phyloP scores from a whole-genome alignment of 1,140 invertebrate genomes.

The Aphaenogaster floridana region DNA sequence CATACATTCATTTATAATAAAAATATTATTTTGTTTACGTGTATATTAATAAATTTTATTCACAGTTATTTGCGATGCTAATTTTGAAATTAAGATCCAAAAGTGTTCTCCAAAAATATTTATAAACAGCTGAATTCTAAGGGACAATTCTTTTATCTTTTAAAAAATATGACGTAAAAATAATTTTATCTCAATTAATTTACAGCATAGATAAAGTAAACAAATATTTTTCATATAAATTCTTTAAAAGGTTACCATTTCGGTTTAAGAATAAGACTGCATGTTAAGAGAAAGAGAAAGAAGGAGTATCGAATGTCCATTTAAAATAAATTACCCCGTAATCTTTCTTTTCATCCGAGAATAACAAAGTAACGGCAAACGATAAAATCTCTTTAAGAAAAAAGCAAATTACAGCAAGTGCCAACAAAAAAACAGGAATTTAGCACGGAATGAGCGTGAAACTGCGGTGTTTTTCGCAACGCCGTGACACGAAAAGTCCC shows the following conservation, averaged over 20 bases:
- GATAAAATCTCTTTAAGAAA: conserved; percentile 1
- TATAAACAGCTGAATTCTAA: not conserved
- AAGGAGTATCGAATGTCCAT: not conserved
- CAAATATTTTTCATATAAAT: not conserved
- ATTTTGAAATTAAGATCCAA: not conserved
- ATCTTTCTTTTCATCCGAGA: not conserved
- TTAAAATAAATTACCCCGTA: not conserved
- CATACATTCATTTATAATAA: not conserved
- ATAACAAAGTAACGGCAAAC: not conserved
- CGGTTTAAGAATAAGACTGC: not conserved
- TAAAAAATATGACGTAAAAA: not conserved
- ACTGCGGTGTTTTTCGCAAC: conserved; percentile 18
- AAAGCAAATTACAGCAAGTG: conserved; percentile 39
- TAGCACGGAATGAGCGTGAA: conserved; percentile 30
- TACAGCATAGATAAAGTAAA: not conserved
- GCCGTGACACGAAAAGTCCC: conserved; percentile 17
- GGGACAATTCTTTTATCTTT: not conserved
- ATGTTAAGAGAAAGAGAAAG: not conserved
- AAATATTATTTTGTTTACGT: not conserved
- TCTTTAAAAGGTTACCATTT: not conserved
- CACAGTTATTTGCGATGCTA: not conserved
- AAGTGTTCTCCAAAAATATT: not conserved
- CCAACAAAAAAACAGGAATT: conserved; percentile 17
- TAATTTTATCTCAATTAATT: not conserved
- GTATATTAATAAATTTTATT: conserved; percentile 27